phyloP scores from a whole-genome alignment of 2,797 vertebrate genomes.

The Aeoliscus strigatus region DNA sequence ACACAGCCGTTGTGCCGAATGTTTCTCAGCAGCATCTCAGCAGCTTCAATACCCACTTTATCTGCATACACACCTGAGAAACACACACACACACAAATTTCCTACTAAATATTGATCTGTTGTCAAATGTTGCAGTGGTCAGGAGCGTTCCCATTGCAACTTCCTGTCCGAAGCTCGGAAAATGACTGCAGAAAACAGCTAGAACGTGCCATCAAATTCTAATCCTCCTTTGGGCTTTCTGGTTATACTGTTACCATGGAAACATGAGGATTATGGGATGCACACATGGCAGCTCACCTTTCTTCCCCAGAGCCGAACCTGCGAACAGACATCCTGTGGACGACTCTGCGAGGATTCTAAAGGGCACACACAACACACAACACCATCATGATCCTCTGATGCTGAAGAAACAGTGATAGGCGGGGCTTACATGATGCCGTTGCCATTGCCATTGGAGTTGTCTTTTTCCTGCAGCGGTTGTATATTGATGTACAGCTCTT shows the following conservation, averaged over 20 bases:
- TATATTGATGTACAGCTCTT: constrained; percentile 90
- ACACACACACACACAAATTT: constrained; percentile 12
- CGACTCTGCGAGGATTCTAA: constrained; percentile 91
- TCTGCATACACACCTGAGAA: constrained; percentile 85
- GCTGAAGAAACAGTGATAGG: constrained; percentile 1
- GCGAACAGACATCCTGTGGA: constrained; percentile 93
- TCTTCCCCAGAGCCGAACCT: constrained; percentile 92
- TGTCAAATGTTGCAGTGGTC: too few relatives aligned
- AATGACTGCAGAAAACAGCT: too few relatives aligned
- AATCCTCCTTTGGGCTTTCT: too few relatives aligned
- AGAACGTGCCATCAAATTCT: too few relatives aligned
- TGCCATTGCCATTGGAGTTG: constrained; percentile 85
- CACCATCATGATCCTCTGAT: neutral
- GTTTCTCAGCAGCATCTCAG: constrained; percentile 90
- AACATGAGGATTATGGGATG: too few relatives aligned
- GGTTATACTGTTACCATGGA: too few relatives aligned
- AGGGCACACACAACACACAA: constrained; percentile 1
- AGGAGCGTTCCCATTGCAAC: too few relatives aligned
- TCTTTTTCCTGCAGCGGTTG: constrained; percentile 88
- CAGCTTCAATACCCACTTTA: constrained; percentile 90
- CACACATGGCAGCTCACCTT: constrained; percentile 80
- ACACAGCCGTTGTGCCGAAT: constrained; percentile 91
- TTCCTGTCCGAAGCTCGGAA: too few relatives aligned
- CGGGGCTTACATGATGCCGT: constrained; percentile 89
- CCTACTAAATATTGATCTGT: too few relatives aligned